Base-by-base conservation (phyloP, 2,797 vertebrate species). In the Picus viridis region DNA sequence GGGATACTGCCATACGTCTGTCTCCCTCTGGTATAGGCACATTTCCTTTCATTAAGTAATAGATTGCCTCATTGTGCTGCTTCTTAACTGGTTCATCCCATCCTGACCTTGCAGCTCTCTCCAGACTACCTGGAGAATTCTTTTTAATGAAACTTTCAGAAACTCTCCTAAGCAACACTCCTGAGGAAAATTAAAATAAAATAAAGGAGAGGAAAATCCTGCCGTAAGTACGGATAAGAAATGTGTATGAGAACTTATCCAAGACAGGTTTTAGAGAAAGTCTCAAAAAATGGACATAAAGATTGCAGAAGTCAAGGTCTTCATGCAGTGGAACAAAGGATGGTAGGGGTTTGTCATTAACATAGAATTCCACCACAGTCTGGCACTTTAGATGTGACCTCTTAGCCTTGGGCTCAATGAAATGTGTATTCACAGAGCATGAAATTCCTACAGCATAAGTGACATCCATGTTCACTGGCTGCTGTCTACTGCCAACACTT, bases 281-380 rank as follows among this genome's bases (percentile, higher is more conserved):
- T 64, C 61, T 82, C 7, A 73, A 56, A 80, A 62, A 64, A 47
- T 5, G 56, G 19, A 16, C 3, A 3, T 30, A 43, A 74, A 74
- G 26, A 39, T 69, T 74, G 29, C 24, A 85, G 69, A 73, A 64
- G 22, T 9, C 41, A 81, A 73, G 5, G 9, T 68, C n/a, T 76
- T 90, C 43, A 49, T 0, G 1, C 27, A 57, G 43, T 30, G 27
- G 36, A 87, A 36, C 0, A 0, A 2, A 61, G 39, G 6, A 57
- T 13, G 1, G 12, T 32, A 84, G 10, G 15, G 9, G 3, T 79
- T 91, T 85, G 63, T 67, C 17, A 11, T 36, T 70, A 26, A 68
- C 43, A 53, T 13, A 58, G 30, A 57, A 62, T 73, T 81, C n/a
- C 16, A 30, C 49, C n/a, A 47, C 73, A 83, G 59, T 62, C 45